Conservation (phyloP, 2,888 invertebrate species). For the Tuberolachnus salignus region DNA sequence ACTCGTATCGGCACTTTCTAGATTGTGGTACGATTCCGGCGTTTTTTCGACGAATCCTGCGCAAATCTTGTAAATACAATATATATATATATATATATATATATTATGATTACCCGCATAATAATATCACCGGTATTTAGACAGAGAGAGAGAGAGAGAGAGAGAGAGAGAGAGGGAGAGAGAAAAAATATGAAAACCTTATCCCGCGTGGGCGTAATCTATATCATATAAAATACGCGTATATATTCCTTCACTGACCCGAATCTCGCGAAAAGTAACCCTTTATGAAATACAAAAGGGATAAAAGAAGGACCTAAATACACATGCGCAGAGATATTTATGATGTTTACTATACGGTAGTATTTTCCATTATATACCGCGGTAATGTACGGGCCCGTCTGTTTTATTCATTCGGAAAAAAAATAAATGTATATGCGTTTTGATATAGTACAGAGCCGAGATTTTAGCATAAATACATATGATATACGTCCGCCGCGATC, state of each 20-base stretch:
- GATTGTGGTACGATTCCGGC: no score
- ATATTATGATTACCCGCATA: no score
- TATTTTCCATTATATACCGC: neutral
- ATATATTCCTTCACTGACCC: constrained; percentile 19
- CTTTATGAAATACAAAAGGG: constrained; percentile 34
- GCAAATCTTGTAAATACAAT: no score
- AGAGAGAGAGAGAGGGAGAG: neutral
- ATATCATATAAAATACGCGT: neutral
- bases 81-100: no score
- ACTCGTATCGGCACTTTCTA: no score
- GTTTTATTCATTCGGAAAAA: constrained; percentile 48
- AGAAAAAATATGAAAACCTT: neutral
- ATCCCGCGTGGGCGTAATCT: neutral
- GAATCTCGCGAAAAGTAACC: constrained; percentile 27
- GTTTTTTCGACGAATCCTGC: no score
- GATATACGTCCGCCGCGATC: constrained; percentile 10
- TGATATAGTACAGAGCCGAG: constrained; percentile 38
- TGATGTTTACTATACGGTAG: neutral
- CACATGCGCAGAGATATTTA: constrained; percentile 2
- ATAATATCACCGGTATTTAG: no score
- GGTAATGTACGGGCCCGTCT: constrained; percentile 43
- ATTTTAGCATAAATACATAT: constrained; percentile 40
- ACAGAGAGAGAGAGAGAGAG: neutral
- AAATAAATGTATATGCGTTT: neutral
- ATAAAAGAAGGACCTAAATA: constrained; percentile 29